Evolutionary conservation across 2,888 invertebrate species (phyloP).

Genomic region (Conistra vaccinii): DNA sequence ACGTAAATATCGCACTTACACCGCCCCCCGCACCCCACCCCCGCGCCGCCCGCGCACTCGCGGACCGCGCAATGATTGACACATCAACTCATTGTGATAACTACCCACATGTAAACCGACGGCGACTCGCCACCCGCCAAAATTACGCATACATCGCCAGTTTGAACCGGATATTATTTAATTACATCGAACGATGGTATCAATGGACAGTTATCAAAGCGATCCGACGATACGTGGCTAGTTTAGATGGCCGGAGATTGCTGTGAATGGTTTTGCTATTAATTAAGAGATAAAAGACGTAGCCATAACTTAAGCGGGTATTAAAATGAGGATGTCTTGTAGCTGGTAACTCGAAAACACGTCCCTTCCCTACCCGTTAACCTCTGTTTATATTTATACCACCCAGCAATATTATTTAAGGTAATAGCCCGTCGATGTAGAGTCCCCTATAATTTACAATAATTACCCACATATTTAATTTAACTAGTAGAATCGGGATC

Average conservation of each 20-base stretch:
- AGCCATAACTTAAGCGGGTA: slow-evolving; percentile 49
- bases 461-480: slow-evolving; percentile 46
- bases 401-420: slow-evolving; percentile 26
- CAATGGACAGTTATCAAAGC: slow-evolving; percentile 69
- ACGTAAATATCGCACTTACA: slow-evolving; percentile 76
- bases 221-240: slow-evolving; percentile 59
- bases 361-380: slow-evolving; percentile 29
- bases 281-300: slow-evolving; percentile 76
- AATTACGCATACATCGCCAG: slow-evolving; percentile 67
- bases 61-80: slow-evolving; percentile 68
- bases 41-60: slow-evolving; percentile 34
- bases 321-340: slow-evolving; percentile 52
- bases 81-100: slow-evolving; percentile 66
- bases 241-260: slow-evolving; percentile 56
- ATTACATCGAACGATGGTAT: slow-evolving; percentile 62
- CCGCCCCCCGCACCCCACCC: slow-evolving; percentile 2
- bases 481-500: slow-evolving; percentile 13
- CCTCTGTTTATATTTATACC: slow-evolving; percentile 27
- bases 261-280: slow-evolving; percentile 69
- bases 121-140: slow-evolving; percentile 51
- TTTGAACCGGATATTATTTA: slow-evolving; percentile 63
- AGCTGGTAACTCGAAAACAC: slow-evolving; percentile 14
- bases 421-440: slow-evolving; percentile 17
- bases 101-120: slow-evolving; percentile 52
- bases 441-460: slow-evolving; percentile 26